Evolutionary conservation across 2,888 invertebrate genomes (phyloP), one percentile per base, ranked within the genome.

Genomic region (Beris morrisii): DNA sequence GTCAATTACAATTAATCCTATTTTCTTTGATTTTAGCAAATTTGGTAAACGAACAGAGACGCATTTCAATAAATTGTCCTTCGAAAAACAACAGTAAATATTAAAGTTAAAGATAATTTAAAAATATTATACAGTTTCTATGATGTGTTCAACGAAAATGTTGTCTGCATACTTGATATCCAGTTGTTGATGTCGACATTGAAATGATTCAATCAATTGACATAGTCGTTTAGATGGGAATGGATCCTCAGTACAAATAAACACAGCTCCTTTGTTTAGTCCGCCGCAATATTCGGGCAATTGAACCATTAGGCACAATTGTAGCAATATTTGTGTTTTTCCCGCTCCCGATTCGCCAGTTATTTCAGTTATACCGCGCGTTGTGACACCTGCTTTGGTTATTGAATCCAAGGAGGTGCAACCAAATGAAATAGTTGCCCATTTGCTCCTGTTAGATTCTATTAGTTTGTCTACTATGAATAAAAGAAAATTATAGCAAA

Each of bases 281-380:
- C 88, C 88, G 38, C 86, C 86, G 56, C 76, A 77, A 71, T 74
- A 71, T 52, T 61, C 6, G 0, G 80, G 76, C 4, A 88, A 76
- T 75, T 91, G 91, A 9, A 85, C 86, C 53, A 84, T 85, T 4
- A 92, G 76, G n/a, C 87, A 84, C 4, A 92, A 77, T 75, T 91
- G 90, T 38, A 92, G 77, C 71, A 89, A 87, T 12, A 91, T 74
- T 75, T 92, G 92, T 0, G 91, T 90, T 80, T 92, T 92, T 3
- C 92, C 92, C 69, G 84, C 83, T 1, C 89, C 88, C 73, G 89
- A 87, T 73, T 85, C 84, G 0, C 92, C 92, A 73, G 85, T 85
- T 72, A 92, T 83, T 81, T 92, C 91, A 7, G 88, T 89, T 56
- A 92, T 86, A 5, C 90, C 89, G 68, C 84, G 82, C 7, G 83